Percentiles rank a stretch among this genome's conserved stretches.
Evolutionary conservation across 2,797 vertebrate species (phyloP).

Genomic region (Lacerta bilineata): DNA sequence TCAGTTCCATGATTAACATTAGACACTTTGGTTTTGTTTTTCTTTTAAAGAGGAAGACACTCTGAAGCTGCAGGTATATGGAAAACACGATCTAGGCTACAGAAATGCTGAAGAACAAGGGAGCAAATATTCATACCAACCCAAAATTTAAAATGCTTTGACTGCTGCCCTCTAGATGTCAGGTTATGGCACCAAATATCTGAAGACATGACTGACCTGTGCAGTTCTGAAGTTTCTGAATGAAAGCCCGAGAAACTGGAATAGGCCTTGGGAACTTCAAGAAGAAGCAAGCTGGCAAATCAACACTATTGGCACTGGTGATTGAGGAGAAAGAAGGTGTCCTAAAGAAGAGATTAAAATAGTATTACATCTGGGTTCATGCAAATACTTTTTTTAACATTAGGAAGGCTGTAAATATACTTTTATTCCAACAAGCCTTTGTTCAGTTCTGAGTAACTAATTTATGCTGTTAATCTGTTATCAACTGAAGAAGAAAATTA

Average conservation of each 20-base stretch:
- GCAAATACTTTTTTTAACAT: background rate
- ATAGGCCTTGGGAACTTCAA: constrained; percentile 94
- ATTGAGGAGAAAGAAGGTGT: constrained; percentile 95
- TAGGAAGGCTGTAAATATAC: background rate
- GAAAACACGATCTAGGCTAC: background rate
- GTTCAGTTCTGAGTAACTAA: background rate
- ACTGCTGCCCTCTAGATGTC: background rate
- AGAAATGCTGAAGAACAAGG: background rate
- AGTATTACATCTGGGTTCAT: background rate
- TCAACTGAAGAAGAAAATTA: background rate
- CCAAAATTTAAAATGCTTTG: fast-evolving
- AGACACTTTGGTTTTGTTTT: background rate
- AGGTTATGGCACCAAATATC: fast-evolving
- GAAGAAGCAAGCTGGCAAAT: constrained; percentile 97
- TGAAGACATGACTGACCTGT: constrained; percentile 83
- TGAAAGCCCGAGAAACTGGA: constrained; percentile 94
- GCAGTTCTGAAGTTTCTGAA: constrained; percentile 91
- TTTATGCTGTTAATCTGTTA: background rate
- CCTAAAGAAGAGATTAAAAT: constrained; percentile 74
- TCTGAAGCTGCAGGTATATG: background rate
- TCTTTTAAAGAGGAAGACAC: background rate
- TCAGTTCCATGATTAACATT: background rate
- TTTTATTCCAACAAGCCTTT: too few relatives aligned
- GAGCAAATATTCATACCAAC: background rate
- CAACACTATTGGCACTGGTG: constrained; percentile 98